Evolutionary conservation across 2,113 vertebrate genomes (phyloP).

Genomic region (Anarrhichthys ocellatus): DNA sequence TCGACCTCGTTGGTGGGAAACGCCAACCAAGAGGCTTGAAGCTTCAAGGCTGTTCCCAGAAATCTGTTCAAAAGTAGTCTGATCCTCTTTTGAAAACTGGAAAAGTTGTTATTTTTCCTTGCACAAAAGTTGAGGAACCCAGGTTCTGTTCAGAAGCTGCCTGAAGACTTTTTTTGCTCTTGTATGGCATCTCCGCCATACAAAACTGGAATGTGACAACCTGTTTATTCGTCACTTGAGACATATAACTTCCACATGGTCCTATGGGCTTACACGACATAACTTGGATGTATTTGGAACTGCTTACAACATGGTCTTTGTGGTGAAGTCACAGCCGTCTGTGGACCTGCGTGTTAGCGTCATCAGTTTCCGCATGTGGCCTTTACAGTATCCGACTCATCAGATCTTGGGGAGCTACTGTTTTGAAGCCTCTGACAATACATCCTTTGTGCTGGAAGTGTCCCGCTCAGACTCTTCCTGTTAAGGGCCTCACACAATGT

Average conservation of each 20-base stretch:
- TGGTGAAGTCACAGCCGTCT: constrained; percentile 19
- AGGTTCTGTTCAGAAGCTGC: background rate
- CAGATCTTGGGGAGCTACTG: background rate
- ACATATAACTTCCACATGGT: constrained; percentile 43
- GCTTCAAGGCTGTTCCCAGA: background rate
- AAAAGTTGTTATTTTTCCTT: background rate
- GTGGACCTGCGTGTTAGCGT: background rate
- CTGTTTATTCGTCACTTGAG: constrained; percentile 73
- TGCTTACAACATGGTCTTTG: constrained; percentile 43
- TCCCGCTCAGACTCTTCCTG: constrained; percentile 37
- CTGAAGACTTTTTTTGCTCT: constrained; percentile 19
- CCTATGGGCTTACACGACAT: constrained; percentile 22
- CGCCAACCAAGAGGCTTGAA: background rate
- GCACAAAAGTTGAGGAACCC: background rate
- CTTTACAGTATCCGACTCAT: constrained; percentile 8
- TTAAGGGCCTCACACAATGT: constrained; percentile 52
- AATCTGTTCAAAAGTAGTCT: background rate
- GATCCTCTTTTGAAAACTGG: background rate
- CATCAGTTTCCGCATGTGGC: constrained; percentile 9
- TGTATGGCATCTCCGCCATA: constrained; percentile 21
- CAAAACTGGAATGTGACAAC: constrained; percentile 60
- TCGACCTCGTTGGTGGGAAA: background rate
- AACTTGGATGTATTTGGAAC: constrained; percentile 45
- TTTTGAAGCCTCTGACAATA: constrained; percentile 27
- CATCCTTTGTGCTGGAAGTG: constrained; percentile 34